Base-by-base conservation (phyloP, 2,113 vertebrate genomes). In the Baryphthengus martii region DNA sequence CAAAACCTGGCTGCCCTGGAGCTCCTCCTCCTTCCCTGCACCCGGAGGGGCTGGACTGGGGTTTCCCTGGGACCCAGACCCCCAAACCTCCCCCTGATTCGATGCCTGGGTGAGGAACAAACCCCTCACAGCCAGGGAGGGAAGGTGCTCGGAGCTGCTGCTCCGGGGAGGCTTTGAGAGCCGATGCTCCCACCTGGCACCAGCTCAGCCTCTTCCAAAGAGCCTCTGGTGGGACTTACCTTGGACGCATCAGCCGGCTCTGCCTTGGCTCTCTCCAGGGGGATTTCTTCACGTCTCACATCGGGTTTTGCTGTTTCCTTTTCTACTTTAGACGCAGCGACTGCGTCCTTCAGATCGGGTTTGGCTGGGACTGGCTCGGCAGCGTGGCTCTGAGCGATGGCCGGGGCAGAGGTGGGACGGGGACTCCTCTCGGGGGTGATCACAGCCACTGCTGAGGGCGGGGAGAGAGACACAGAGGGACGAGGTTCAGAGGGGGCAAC, bases 381-480 rank as follows among this genome's bases (percentile, higher is more conserved):
- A 4, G 97, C 93, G 53, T 98, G 99, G 88, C 98, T 98, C 10
- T 98, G 99, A 50, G 99, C 98, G 89, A 99, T 99, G 92, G 99
- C 97, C 0, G 99, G 99, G 29, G 99, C 99, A 18, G 99, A 99
- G 88, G 99, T 99, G 15, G 99, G 99, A 61, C 99, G 99, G 17
- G 98, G 98, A 49, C 98, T 99, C 95, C 98, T 98, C 95, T 99
- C 99, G 1, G 99, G 98, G 47, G 99, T 99, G 42, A 98, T 98
- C 18, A 97, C 98, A 4, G 98, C 99, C 97, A 97, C 94, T 93
- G 98, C 95, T 93, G 91, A 78, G 75, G 28, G 47, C 29, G 52
- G 50, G 24, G 92, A n/a, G 88, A 61, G 42, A 42, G 24, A 95
- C 49, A 95, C n/a, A 92, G 17, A 55, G 25, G 76, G 91, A 85